phyloP scores from a whole-genome alignment of 2,797 vertebrate species.

The Caiman crocodilus region DNA sequence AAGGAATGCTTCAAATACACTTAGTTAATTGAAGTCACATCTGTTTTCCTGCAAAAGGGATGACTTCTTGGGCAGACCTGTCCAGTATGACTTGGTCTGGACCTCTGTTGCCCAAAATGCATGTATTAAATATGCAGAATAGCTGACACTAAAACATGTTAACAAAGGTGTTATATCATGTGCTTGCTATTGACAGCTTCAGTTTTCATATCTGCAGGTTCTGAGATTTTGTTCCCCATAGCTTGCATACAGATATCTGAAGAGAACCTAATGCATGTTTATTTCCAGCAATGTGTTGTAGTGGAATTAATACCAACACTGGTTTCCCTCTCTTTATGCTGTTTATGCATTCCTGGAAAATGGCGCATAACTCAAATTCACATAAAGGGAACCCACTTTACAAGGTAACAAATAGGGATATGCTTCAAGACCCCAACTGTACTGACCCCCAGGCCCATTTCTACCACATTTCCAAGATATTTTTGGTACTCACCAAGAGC shows the following conservation, averaged over 20 bases:
- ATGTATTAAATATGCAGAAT: not conserved
- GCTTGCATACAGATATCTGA: constrained; percentile 45
- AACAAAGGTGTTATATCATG: constrained; percentile 11
- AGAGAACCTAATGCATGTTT: constrained; percentile 42
- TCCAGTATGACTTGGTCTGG: not conserved
- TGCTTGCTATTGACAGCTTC: constrained; percentile 35
- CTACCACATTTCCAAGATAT: too few species aligned
- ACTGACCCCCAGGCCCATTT: too few species aligned
- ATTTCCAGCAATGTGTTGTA: constrained; percentile 5
- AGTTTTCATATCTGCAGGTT: constrained; percentile 55
- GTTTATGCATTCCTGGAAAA: too few species aligned
- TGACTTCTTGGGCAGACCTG: not conserved
- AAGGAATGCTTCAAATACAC: not conserved
- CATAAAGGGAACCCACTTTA: too few species aligned
- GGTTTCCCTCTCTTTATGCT: too few species aligned
- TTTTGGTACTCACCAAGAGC: too few species aligned
- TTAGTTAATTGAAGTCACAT: not conserved
- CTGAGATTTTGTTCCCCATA: constrained; percentile 40
- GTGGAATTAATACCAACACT: constrained; percentile 25
- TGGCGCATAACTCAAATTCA: too few species aligned
- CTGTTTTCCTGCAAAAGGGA: not conserved
- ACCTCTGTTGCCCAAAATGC: not conserved
- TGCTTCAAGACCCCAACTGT: too few species aligned
- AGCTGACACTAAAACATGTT: constrained; percentile 34
- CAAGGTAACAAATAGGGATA: too few species aligned